A percentile compares a stretch with the other conserved stretches of the same genome.
phyloP scores from a whole-genome alignment of 2,888 invertebrate genomes.

The Calameuta filiformis region DNA sequence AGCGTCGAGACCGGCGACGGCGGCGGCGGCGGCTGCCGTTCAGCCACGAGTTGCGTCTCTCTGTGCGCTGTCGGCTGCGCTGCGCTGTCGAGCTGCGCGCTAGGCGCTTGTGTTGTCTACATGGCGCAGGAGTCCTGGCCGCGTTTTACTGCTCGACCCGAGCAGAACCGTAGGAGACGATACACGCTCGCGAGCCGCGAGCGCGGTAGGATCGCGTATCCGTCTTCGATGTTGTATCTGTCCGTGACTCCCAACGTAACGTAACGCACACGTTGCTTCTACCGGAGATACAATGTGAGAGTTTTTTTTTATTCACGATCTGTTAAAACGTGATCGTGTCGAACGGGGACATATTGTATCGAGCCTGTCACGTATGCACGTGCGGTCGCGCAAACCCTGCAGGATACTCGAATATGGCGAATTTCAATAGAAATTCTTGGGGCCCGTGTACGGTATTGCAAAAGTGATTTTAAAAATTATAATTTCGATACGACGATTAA shows the following conservation, averaged over 20 bases:
- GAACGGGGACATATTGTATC: neutral
- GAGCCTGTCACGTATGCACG: neutral
- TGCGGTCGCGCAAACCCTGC: neutral
- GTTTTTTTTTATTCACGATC: neutral
- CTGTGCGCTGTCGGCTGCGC: neutral
- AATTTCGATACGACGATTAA: neutral
- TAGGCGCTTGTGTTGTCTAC: neutral
- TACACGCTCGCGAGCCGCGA: neutral
- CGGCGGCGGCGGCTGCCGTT: neutral
- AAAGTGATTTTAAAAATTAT: neutral
- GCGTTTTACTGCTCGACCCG: neutral
- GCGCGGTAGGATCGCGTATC: neutral
- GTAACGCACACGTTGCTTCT: neutral
- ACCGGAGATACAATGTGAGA: neutral
- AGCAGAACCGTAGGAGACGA: neutral
- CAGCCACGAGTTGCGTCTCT: slow-evolving; percentile 2
- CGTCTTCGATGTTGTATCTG: neutral
- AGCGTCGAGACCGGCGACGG: neutral
- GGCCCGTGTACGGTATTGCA: neutral
- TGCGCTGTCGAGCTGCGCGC: neutral
- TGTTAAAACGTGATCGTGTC: neutral
- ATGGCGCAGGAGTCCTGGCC: neutral
- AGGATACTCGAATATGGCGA: neutral
- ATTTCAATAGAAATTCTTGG: neutral
- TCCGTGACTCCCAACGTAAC: neutral